Percentiles rank a stretch among this genome's conserved stretches.
Evolutionary conservation across 2,888 invertebrate species (phyloP).

Genomic region (Nomada goodeniana): DNA sequence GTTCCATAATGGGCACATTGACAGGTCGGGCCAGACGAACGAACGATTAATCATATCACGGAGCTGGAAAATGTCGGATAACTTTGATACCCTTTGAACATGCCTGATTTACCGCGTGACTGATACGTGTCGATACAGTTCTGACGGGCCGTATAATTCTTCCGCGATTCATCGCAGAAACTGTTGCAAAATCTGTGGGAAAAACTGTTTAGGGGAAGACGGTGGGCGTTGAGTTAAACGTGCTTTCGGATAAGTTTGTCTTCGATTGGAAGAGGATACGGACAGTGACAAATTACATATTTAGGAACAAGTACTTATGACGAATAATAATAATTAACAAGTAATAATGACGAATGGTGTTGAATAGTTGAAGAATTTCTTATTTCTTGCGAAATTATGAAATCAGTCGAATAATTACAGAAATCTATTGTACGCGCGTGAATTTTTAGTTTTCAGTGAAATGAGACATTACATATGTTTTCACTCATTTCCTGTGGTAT

Average conservation of each 20-base stretch:
- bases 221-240: neutral
- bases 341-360: too few species aligned
- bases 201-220: neutral
- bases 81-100: slow-evolving; percentile 46
- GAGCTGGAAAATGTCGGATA: slow-evolving; percentile 51
- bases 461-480: too few species aligned
- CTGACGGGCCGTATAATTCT: slow-evolving; percentile 14
- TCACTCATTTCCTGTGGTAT: too few species aligned
- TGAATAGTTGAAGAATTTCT: too few species aligned
- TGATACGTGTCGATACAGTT: slow-evolving; percentile 42
- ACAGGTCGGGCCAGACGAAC: slow-evolving; percentile 40
- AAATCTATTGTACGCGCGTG: too few species aligned
- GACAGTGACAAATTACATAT: too few species aligned
- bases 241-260: neutral
- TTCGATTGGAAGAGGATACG: too few species aligned
- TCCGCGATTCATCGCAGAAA: neutral
- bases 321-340: too few species aligned
- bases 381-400: too few species aligned
- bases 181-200: neutral
- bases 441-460: too few species aligned
- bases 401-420: too few species aligned
- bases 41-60: slow-evolving; percentile 57
- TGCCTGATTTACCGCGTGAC: slow-evolving; percentile 30
- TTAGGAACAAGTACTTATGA: too few species aligned
- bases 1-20: slow-evolving; percentile 60